Percentiles rank a stretch among this genome's conserved stretches.
Evolutionary conservation across 2,888 invertebrate genomes (phyloP).

Genomic region (Periphyllus acericola): DNA sequence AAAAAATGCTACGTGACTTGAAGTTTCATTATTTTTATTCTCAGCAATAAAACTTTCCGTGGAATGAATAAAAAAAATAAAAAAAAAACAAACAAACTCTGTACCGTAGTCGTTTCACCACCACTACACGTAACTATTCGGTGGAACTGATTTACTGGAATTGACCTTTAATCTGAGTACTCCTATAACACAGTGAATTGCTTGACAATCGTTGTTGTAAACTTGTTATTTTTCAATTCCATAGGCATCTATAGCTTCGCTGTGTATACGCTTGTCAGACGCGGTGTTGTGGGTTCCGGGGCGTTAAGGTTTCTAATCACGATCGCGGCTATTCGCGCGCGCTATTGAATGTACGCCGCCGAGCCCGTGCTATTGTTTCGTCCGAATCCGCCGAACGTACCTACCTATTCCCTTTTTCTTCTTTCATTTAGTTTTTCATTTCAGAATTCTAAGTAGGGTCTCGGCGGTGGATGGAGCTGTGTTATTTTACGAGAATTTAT

Average conservation of each 20-base stretch:
- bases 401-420: background rate
- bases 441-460: slow-evolving; percentile 6
- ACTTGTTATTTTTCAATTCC: slow-evolving; percentile 15
- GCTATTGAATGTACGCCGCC: slow-evolving; percentile 1
- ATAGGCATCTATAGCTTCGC: background rate
- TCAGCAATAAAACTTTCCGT: slow-evolving; percentile 51
- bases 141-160: slow-evolving; percentile 41
- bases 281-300: background rate
- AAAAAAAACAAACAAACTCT: slow-evolving; percentile 32
- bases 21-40: slow-evolving; percentile 54
- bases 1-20: slow-evolving; percentile 52
- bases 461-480: background rate
- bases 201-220: slow-evolving; percentile 38
- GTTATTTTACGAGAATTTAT: slow-evolving; percentile 36
- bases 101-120: slow-evolving; percentile 31
- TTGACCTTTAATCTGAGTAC: slow-evolving; percentile 29
- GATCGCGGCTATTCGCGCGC: background rate
- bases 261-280: background rate
- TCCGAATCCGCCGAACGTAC: background rate
- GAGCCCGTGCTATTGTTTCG: slow-evolving; percentile 42
- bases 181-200: background rate
- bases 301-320: slow-evolving; percentile 54
- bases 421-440: slow-evolving; percentile 23
- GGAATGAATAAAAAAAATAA: slow-evolving; percentile 37
- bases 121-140: background rate